Conservation (phyloP, 2,113 vertebrate genomes). For the Todiramphus chloris region DNA sequence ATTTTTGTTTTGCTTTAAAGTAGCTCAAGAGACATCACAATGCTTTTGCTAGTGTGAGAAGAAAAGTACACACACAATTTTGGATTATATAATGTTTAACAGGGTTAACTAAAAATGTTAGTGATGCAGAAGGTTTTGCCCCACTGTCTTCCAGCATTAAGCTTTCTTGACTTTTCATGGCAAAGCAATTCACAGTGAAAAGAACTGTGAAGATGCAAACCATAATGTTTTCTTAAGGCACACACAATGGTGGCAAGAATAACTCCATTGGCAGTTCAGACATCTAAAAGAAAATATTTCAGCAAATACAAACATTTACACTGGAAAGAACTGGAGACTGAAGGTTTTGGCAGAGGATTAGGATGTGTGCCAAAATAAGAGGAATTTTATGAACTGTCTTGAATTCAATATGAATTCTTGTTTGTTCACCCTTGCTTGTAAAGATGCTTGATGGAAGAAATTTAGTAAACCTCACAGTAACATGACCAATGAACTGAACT, state of each 20-base stretch:
- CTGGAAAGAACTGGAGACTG: neutral
- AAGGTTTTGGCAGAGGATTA: neutral
- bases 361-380: neutral
- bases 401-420: neutral
- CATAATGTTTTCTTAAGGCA: neutral
- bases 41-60: neutral
- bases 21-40: conserved; percentile 10
- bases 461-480: neutral
- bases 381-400: neutral
- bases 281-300: neutral
- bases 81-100: neutral
- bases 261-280: neutral
- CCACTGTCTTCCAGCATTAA: neutral
- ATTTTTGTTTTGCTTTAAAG: conserved; percentile 39
- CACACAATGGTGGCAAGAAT: neutral
- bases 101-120: neutral
- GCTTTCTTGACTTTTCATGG: neutral
- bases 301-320: neutral
- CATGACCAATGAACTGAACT: neutral
- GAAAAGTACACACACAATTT: neutral
- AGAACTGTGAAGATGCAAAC: neutral
- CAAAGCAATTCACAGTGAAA: neutral
- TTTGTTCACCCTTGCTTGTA: neutral
- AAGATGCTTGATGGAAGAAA: neutral
- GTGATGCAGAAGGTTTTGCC: neutral